Evolutionary conservation across 1,140 invertebrate species (phyloP).

Genomic region (Macrobrachium nipponense): DNA sequence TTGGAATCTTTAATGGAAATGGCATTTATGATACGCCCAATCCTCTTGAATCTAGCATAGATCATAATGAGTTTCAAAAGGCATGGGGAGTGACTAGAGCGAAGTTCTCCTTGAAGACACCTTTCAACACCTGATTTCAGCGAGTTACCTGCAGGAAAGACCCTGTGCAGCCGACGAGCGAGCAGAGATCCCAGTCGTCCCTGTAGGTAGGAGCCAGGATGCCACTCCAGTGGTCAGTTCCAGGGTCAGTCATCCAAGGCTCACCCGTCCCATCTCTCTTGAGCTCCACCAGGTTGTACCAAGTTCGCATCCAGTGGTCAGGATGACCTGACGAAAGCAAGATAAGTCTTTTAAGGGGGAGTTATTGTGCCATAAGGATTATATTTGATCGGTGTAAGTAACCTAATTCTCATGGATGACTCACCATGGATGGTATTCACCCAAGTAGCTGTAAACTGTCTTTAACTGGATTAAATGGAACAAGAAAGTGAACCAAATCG

Average conservation of each 20-base stretch:
- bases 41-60: too few relatives aligned
- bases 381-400: not conserved
- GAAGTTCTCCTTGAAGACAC: too few relatives aligned
- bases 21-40: too few relatives aligned
- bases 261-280: constrained; percentile 25
- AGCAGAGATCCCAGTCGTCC: constrained; percentile 56
- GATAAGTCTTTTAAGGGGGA: not conserved
- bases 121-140: not conserved
- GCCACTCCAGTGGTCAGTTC: constrained; percentile 60
- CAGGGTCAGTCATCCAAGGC: constrained; percentile 60
- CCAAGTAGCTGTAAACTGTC: not conserved
- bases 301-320: constrained; percentile 61
- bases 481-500: too few relatives aligned
- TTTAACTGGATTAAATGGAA: not conserved
- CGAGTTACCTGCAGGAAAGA: constrained; percentile 42
- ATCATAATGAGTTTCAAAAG: too few relatives aligned
- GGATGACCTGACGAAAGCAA: constrained; percentile 15
- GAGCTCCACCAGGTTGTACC: constrained; percentile 62
- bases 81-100: too few relatives aligned
- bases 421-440: too few relatives aligned
- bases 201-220: constrained; percentile 52
- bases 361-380: not conserved
- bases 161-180: constrained; percentile 61
- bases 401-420: not conserved
- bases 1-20: too few relatives aligned